Evolutionary conservation across 2,888 invertebrate genomes (phyloP), one percentile per base, ranked within the genome.

Genomic region (Dyspetes luteomarginatus): DNA sequence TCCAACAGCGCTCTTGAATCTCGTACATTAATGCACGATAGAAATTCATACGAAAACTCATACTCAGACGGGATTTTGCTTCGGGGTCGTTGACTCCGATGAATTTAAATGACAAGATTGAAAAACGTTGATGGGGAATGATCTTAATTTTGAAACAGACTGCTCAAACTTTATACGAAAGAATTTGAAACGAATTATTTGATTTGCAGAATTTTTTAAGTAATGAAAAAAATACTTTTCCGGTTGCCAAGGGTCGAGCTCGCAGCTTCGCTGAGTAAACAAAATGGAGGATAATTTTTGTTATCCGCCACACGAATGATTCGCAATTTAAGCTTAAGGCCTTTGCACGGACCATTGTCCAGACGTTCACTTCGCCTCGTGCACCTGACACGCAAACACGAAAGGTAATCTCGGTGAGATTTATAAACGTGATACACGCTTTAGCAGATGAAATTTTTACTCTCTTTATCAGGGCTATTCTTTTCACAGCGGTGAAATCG

Each of bases 1-100:
- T 85, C 82, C 78, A 85, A 81, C 83, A 81, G 82, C 84, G 84
- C 82, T 87, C 84, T 36, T 7, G 83, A 84, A 85, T 85, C 85
- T 73, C 80, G 79, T 78, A 78, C 81, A 81, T 78, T 87, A 86
- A 86, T 85, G 84, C 83, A 83, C 84, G 83, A 86, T 86, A 83
- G 85, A 86, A 86, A 88, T 87, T 88, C 86, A 87, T 87, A 82
- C 50, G 80, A 74, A 60, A 48, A 19, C 52, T 45, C 36, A 19
- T 50, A 65, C 43, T 50, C 64, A 52, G 45, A 56, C 17, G 52
- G 60, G 62, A 62, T 69, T 55, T 52, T 30, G 28, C 72, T 77
- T 60, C 71, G 36, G 15, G 58, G 52, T 45, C 48, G 80, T 67
- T 62, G 17, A 60, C 52, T 50, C 26, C 45, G 15, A 68, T 41